These are phyloP conservation scores for Danio rerio DNA, from an alignment of 2,113 vertebrate species.

Conservation along the genomic window GRCz12tu NC_133178.1:7635001-7635500, in stretches of 20 bases:
- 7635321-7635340: neutral
- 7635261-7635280: neutral
- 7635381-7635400: neutral
- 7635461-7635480: constrained; percentile 65
- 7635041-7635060: neutral
- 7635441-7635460: constrained; percentile 60
- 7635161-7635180: neutral
- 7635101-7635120: constrained; percentile 17
- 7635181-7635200: neutral
- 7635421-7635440: constrained; percentile 42
- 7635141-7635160: constrained; percentile 8
- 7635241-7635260: neutral
- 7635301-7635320: neutral
- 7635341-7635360: neutral
- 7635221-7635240: neutral
- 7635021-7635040: neutral
- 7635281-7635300: neutral
- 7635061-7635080: neutral
- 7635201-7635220: neutral
- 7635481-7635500: constrained; percentile 63
- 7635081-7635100: constrained; percentile 1
- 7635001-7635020: neutral
- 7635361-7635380: neutral
- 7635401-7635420: constrained; percentile 46
- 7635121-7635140: constrained; percentile 12